Conservation (phyloP, 2,888 invertebrate genomes). For the Elysia crispata region DNA sequence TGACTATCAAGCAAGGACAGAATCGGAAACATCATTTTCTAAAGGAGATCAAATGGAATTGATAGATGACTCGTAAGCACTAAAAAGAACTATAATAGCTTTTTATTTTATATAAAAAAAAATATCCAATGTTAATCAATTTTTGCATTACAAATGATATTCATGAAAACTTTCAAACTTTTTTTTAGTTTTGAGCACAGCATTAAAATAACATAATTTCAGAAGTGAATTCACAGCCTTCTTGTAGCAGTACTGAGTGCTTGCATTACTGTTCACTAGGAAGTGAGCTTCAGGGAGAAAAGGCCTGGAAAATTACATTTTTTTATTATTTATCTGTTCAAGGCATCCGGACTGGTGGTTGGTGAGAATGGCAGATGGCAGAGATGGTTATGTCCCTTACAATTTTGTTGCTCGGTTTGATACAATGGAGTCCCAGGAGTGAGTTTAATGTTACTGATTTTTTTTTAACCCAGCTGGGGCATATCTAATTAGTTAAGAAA, state of each 20-base stretch:
- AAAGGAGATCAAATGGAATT: slow-evolving; percentile 98
- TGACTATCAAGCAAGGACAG: slow-evolving; percentile 95
- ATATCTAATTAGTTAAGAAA: no score
- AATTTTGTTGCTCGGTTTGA: slow-evolving; percentile 98
- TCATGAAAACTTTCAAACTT: neutral
- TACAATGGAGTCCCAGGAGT: slow-evolving; percentile 99
- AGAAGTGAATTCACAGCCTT: no score
- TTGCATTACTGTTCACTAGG: no score
- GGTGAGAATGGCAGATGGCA: slow-evolving; percentile 94
- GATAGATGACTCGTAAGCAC: slow-evolving; percentile 86
- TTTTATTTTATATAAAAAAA: no score
- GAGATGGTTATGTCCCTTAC: slow-evolving; percentile 95
- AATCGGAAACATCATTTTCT: slow-evolving; percentile 93
- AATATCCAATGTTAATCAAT: neutral
- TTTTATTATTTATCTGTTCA: slow-evolving; percentile 29
- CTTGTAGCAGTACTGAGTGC: no score
- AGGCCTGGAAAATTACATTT: neutral
- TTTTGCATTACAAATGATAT: neutral
- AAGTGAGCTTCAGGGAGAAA: no score
- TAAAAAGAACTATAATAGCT: no score
- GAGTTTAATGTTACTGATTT: slow-evolving; percentile 79
- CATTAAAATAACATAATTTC: no score
- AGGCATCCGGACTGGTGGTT: slow-evolving; percentile 97
- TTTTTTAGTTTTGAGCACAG: neutral
- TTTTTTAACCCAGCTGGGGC: no score